A percentile compares a stretch with the other conserved stretches of the same genome.
Evolutionary conservation across 2,888 invertebrate species (phyloP).

Genomic region (Nysson spinosus): DNA sequence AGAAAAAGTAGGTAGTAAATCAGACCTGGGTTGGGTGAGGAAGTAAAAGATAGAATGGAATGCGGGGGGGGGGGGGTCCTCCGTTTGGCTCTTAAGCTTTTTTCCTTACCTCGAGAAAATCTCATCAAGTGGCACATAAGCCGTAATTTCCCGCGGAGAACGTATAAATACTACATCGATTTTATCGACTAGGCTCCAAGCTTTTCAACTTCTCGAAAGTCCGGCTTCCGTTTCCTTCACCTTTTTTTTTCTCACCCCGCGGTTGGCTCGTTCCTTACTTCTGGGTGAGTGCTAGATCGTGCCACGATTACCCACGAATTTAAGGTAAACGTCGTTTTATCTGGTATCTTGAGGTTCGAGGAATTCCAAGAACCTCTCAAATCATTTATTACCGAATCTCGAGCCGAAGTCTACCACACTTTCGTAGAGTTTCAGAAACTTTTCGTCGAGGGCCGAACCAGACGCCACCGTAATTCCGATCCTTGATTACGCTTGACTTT

Average conservation of each 20-base stretch:
- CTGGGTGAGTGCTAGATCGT: constrained; percentile 10
- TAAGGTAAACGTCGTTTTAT: constrained; percentile 5
- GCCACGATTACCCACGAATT: constrained; percentile 15
- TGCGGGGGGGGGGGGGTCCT: not conserved
- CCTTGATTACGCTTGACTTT: no score
- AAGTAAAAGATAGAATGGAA: not conserved
- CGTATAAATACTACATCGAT: not conserved
- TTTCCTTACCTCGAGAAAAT: not conserved
- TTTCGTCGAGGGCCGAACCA: no score
- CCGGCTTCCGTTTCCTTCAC: not conserved
- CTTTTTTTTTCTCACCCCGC: not conserved
- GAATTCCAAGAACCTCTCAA: not conserved
- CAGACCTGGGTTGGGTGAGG: constrained; percentile 6
- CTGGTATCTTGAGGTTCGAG: not conserved
- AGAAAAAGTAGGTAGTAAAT: constrained; percentile 3
- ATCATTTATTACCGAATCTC: constrained; percentile 27
- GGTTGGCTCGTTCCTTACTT: not conserved
- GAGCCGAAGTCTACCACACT: no score
- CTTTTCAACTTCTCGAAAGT: not conserved
- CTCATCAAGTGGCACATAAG: constrained; percentile 3
- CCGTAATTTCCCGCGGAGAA: constrained; percentile 10
- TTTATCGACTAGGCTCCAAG: not conserved
- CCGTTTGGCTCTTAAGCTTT: not conserved
- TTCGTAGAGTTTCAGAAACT: no score
- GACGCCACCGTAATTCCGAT: no score